Evolutionary conservation across 2,888 invertebrate genomes (phyloP).

Genomic region (Timema podura): DNA sequence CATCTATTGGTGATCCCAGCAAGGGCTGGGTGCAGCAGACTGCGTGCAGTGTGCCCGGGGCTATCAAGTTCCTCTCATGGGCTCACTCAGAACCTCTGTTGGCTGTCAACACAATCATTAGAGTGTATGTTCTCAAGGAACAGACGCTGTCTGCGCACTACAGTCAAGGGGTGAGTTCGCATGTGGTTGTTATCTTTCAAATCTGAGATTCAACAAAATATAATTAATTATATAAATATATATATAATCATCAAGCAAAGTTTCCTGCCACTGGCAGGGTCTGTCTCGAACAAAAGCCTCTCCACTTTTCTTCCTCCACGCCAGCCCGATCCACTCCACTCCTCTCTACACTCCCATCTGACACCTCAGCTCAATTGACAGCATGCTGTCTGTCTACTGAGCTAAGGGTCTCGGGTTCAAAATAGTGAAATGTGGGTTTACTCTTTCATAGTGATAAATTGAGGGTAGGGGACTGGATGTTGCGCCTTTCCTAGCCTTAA

Average conservation of each 20-base stretch:
- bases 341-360: not conserved
- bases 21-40: slow-evolving; percentile 77
- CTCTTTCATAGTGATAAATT: too few relatives aligned
- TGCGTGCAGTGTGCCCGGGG: slow-evolving; percentile 48
- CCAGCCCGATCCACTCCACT: not conserved
- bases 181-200: not conserved
- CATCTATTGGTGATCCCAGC: slow-evolving; percentile 56
- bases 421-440: too few relatives aligned
- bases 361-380: too few relatives aligned
- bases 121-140: slow-evolving; percentile 82
- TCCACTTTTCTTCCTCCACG: too few relatives aligned
- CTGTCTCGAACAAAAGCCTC: too few relatives aligned
- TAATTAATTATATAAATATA: not conserved
- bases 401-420: too few relatives aligned
- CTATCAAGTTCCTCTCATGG: slow-evolving; percentile 57
- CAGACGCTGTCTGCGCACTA: slow-evolving; percentile 79
- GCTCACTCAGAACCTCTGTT: slow-evolving; percentile 70
- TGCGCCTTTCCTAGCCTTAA: too few relatives aligned
- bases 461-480: too few relatives aligned
- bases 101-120: slow-evolving; percentile 78
- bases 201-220: not conserved
- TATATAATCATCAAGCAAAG: not conserved
- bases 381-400: too few relatives aligned
- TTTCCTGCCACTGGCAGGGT: too few relatives aligned
- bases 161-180: slow-evolving; percentile 55